Conservation (phyloP, 1,140 invertebrate species). For the Ceratitis capitata region DNA sequence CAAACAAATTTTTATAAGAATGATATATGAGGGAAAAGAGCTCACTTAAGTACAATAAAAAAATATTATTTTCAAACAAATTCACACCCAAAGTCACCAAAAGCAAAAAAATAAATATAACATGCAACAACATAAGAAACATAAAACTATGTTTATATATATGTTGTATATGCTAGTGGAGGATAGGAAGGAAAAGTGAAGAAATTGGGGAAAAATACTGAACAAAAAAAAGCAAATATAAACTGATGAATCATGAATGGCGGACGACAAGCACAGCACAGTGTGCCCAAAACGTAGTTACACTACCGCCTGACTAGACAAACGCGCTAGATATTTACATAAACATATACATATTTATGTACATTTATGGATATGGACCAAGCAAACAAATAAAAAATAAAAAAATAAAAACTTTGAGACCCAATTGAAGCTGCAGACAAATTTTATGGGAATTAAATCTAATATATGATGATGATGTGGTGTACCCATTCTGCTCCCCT, state of each 20-base stretch:
- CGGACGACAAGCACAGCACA: not conserved
- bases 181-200: conserved; percentile 15
- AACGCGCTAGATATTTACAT: not conserved
- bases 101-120: not conserved
- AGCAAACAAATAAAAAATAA: not conserved
- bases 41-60: too few relatives aligned
- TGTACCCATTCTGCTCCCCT: not conserved
- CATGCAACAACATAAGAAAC: not conserved
- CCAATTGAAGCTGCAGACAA: conserved; percentile 22
- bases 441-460: conserved; percentile 38
- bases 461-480: not conserved
- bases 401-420: not conserved
- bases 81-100: not conserved
- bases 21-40: not conserved
- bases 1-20: conserved; percentile 2
- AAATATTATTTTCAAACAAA: conserved; percentile 13
- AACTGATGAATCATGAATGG: conserved; percentile 44
- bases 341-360: not conserved
- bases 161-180: conserved; percentile 9
- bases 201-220: not conserved
- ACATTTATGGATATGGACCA: not conserved
- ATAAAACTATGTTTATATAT: conserved; percentile 40
- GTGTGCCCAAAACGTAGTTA: not conserved
- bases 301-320: not conserved
- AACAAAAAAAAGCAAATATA: conserved; percentile 5